phyloP scores from a whole-genome alignment of 2,113 vertebrate genomes.

The Phylloscopus whistleri region DNA sequence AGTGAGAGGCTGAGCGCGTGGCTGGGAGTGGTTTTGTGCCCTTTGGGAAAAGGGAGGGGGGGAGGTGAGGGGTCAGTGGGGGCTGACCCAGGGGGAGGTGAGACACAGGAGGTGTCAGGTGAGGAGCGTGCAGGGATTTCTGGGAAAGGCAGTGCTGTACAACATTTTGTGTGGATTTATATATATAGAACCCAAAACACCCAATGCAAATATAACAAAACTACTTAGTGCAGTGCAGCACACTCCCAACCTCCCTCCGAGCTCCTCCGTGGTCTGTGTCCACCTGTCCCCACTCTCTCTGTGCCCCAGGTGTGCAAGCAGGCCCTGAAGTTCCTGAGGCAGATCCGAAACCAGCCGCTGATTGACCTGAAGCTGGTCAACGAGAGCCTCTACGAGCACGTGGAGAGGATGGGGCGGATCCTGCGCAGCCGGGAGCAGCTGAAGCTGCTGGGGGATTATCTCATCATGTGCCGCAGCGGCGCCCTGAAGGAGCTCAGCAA shows the following conservation, averaged over 20 bases:
- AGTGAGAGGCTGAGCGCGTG: too few relatives aligned
- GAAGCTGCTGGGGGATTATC: constrained; percentile 90
- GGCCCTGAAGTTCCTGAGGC: constrained; percentile 80
- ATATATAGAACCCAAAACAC: too few relatives aligned
- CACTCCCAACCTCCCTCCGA: rapidly evolving
- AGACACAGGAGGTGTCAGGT: too few relatives aligned
- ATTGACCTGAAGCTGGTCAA: constrained; percentile 87
- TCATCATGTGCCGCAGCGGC: constrained; percentile 86
- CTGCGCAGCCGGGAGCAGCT: constrained; percentile 79
- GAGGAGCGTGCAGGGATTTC: too few relatives aligned
- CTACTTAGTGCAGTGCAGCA: too few relatives aligned
- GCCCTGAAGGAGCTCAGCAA: constrained; percentile 81
- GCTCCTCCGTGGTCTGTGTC: neutral
- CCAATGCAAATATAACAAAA: too few relatives aligned
- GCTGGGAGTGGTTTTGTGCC: too few relatives aligned
- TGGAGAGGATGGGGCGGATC: constrained; percentile 79
- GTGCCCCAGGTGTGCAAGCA: constrained; percentile 80
- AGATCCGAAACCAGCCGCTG: constrained; percentile 85
- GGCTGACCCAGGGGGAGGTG: too few relatives aligned
- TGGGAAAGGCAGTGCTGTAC: too few relatives aligned
- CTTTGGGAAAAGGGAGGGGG: too few relatives aligned
- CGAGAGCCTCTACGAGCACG: constrained; percentile 79
- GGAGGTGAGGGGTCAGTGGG: too few relatives aligned
- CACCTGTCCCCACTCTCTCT: neutral
- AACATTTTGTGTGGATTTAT: too few relatives aligned